phyloP scores from a whole-genome alignment of 2,113 vertebrate genomes.

The Triplophysa rosa region DNA sequence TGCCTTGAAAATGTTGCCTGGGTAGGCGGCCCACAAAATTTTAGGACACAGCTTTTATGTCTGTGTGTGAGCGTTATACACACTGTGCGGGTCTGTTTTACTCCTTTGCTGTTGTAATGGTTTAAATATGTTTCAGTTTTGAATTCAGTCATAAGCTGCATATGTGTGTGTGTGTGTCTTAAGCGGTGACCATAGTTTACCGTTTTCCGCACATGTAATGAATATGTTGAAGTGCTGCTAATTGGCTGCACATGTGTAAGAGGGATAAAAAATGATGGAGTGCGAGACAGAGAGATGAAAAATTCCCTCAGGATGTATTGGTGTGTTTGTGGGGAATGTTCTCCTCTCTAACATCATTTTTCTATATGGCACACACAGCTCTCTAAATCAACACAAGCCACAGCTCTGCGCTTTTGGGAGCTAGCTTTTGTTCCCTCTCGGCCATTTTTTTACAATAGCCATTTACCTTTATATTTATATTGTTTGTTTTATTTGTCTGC shows the following conservation, averaged over 20 bases:
- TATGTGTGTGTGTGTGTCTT: constrained; percentile 18
- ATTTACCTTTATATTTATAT: constrained; percentile 5
- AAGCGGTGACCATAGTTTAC: constrained; percentile 22
- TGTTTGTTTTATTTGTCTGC: constrained; percentile 3
- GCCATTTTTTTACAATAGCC: not conserved
- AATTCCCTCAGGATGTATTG: constrained; percentile 41
- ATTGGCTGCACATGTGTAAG: constrained; percentile 42
- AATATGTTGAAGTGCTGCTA: constrained; percentile 34
- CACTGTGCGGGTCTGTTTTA: constrained; percentile 14
- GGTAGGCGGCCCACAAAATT: not conserved
- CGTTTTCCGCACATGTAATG: constrained; percentile 32
- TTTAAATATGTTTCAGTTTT: constrained; percentile 43
- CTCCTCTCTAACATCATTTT: constrained; percentile 58
- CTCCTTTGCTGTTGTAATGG: constrained; percentile 56
- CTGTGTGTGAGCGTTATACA: not conserved
- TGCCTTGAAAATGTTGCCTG: not conserved
- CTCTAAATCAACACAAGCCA: constrained; percentile 61
- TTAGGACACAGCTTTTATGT: too few species aligned
- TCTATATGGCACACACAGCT: constrained; percentile 54
- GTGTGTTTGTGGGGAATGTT: constrained; percentile 50
- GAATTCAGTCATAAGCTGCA: constrained; percentile 35
- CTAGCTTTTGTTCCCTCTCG: not conserved
- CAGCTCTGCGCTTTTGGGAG: not conserved
- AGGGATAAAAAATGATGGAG: constrained; percentile 30
- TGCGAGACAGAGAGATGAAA: not conserved